A percentile compares a stretch with the other conserved stretches of the same genome.
These are phyloP conservation scores for Epicampocera succincta DNA, from an alignment of 2,888 invertebrate genomes.

Conservation along the genomic window DNA sequence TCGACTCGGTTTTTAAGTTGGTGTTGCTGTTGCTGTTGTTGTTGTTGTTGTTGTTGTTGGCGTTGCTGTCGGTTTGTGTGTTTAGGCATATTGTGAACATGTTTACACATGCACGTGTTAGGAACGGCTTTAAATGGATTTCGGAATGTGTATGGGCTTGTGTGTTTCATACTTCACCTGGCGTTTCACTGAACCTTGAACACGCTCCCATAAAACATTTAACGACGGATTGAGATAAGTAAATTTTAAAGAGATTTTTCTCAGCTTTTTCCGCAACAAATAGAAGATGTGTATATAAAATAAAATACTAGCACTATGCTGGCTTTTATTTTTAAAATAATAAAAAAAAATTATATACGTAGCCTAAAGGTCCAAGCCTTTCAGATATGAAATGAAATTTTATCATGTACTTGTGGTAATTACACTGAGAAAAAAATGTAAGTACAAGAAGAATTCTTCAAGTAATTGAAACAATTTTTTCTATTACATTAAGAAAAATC, in stretches of 20 bases:
- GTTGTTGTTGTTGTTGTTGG: not conserved
- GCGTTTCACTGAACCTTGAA: not conserved
- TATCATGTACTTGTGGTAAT: no score
- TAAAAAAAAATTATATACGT: no score
- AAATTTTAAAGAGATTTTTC: no score
- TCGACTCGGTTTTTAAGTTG: slow-evolving; percentile 39
- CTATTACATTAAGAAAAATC: no score
- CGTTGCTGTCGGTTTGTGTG: not conserved
- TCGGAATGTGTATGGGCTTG: not conserved
- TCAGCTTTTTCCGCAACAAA: not conserved
- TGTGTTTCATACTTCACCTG: slow-evolving; percentile 18
- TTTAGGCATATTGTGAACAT: not conserved
- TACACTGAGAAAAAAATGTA: no score
- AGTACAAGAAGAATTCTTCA: no score
- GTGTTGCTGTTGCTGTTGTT: slow-evolving; percentile 5
- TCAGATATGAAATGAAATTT: no score
- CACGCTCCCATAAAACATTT: not conserved
- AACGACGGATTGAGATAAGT: not conserved
- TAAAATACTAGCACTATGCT: no score
- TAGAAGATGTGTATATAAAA: no score
- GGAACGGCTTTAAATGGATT: slow-evolving; percentile 1
- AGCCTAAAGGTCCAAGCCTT: no score
- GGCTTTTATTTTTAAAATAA: no score
- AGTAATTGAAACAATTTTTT: no score
- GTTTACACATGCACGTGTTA: slow-evolving; percentile 7